A percentile compares a stretch with the other conserved stretches of the same genome.
These are phyloP conservation scores for Archips crataeganus DNA, from an alignment of 2,888 invertebrate genomes.

Conservation along the genomic window DNA sequence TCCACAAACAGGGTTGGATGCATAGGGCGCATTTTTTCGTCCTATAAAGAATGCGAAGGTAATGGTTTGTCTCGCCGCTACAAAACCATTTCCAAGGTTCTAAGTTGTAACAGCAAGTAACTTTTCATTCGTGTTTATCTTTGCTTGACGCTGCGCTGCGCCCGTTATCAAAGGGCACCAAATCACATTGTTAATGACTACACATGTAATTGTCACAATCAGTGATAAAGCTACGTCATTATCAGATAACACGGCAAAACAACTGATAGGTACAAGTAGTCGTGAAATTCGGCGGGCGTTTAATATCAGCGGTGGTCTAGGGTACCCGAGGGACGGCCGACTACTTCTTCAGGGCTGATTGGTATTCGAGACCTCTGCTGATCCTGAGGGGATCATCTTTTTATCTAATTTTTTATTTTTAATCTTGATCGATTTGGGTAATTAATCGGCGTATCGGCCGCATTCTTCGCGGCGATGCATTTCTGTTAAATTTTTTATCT, in stretches of 20 bases:
- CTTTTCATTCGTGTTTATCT: not conserved
- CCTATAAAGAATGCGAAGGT: no score
- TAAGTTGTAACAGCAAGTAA: no score
- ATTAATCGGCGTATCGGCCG: conserved; percentile 66
- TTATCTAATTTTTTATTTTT: conserved; percentile 76
- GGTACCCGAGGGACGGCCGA: conserved; percentile 73
- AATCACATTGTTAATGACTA: conserved; percentile 20
- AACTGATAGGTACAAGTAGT: conserved; percentile 63
- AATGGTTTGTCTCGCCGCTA: no score
- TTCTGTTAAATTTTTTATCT: not conserved
- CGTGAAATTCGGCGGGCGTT: conserved; percentile 64
- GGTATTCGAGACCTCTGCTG: conserved; percentile 87
- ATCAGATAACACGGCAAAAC: conserved; percentile 58
- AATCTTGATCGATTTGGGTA: conserved; percentile 78
- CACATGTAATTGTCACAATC: conserved; percentile 53
- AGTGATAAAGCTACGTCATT: conserved; percentile 59
- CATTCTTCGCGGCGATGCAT: not conserved
- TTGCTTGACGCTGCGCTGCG: not conserved
- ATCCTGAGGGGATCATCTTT: conserved; percentile 74
- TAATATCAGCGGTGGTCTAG: conserved; percentile 85
- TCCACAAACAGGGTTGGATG: no score
- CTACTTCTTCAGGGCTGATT: conserved; percentile 68
- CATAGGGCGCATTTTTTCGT: no score
- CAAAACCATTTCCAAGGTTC: no score
- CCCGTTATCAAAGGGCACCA: conserved; percentile 39